These are phyloP conservation scores for Yponomeuta evonymella DNA, from an alignment of 2,888 invertebrate species.

Conservation along the genomic window DNA sequence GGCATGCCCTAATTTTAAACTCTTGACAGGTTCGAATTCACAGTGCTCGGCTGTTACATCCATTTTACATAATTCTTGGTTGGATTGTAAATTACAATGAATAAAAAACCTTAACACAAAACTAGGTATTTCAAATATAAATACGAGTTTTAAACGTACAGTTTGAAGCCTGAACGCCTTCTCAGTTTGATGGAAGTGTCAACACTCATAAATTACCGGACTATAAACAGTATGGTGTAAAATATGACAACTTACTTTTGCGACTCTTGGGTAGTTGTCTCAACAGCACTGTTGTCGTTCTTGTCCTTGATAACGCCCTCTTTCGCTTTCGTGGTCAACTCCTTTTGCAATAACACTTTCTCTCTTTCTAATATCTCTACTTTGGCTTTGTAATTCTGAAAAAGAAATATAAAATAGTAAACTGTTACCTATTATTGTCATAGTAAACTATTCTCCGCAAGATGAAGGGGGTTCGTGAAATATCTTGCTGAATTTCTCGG, in stretches of 20 bases:
- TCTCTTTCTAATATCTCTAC: constrained; percentile 59
- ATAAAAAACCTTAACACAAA: too few species aligned
- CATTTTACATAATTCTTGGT: too few species aligned
- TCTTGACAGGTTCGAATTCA: too few species aligned
- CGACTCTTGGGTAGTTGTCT: constrained; percentile 48
- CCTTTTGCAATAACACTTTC: constrained; percentile 54
- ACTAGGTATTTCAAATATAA: too few species aligned
- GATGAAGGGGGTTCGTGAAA: neutral
- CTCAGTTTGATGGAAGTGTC: too few species aligned
- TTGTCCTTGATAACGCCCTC: constrained; percentile 44
- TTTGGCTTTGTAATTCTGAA: constrained; percentile 59
- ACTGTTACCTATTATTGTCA: neutral
- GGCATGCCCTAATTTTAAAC: too few species aligned
- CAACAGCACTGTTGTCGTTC: constrained; percentile 59
- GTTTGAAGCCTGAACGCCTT: too few species aligned
- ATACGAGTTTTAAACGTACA: too few species aligned
- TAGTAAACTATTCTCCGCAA: neutral
- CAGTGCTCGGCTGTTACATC: too few species aligned
- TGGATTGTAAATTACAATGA: too few species aligned
- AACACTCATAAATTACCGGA: neutral
- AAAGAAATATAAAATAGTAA: neutral
- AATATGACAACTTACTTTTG: constrained; percentile 41
- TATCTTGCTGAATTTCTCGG: neutral
- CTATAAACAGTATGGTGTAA: neutral
- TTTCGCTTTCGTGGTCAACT: constrained; percentile 41